These are phyloP conservation scores for Eupithecia inturbata DNA, from an alignment of 2,888 invertebrate genomes.

Conservation along the genomic window DNA sequence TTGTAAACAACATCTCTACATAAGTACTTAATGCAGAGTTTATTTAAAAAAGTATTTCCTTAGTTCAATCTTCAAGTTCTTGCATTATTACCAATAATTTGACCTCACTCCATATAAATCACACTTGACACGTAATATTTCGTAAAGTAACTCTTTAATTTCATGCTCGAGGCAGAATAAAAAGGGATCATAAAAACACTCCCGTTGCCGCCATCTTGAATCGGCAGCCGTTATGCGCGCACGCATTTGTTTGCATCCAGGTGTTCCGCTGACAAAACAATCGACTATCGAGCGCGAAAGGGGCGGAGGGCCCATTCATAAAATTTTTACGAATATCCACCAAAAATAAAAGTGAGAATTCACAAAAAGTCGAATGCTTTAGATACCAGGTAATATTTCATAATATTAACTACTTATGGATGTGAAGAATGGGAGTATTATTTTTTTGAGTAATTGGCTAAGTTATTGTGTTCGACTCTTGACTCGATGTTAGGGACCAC, in stretches of 20 bases:
- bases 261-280: constrained; percentile 83
- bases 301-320: constrained; percentile 79
- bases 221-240: constrained; percentile 68
- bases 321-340: constrained; percentile 70
- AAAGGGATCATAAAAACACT: constrained; percentile 51
- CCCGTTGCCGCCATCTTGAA: constrained; percentile 66
- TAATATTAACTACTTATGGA: constrained; percentile 77
- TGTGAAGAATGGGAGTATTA: constrained; percentile 77
- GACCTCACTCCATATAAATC: constrained; percentile 35
- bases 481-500: constrained; percentile 48
- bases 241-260: constrained; percentile 78
- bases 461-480: constrained; percentile 60
- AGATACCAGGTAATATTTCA: constrained; percentile 77
- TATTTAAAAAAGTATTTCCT: not conserved
- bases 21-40: too few species aligned
- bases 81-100: constrained; percentile 27
- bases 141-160: constrained; percentile 47
- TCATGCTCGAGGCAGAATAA: constrained; percentile 47
- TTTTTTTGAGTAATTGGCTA: constrained; percentile 68
- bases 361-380: constrained; percentile 58
- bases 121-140: constrained; percentile 41
- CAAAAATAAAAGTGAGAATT: constrained; percentile 70
- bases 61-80: constrained; percentile 11
- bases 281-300: constrained; percentile 74
- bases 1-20: too few species aligned